Base-by-base conservation (phyloP, 37 sponge, comb jelly and placozoan species). In the Amphimedon queenslandica region DNA sequence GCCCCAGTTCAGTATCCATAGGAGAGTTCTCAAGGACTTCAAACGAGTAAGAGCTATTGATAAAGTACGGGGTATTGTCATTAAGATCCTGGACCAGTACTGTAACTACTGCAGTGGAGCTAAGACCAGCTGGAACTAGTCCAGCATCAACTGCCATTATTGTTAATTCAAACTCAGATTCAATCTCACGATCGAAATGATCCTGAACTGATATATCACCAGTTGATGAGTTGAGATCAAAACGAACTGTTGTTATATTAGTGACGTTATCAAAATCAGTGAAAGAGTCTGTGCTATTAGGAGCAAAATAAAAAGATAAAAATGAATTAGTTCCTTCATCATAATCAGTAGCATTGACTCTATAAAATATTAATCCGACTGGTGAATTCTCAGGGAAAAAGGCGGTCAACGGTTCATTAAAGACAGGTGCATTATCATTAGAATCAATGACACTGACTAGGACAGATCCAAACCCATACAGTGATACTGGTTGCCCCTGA, bases 91-190 rank as follows among this genome's bases (percentile, higher is more conserved):
- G 20, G 5, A 89, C 58, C 4, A 20, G 25, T 1, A 89, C 64
- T 23, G 27, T 4, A 4, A 89, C 72, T 4, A 67, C 69, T 20
- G 84, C 76, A 21, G 76, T 47, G 13, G 76, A 67, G 0, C 76
- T 80, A 0, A 82, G 71, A 0, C 77, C 64, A 40, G 21, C 24
- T 16, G 77, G 78, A 0, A 84, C 71, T 10, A 71, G 40, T 8
- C 90, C 90, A 23, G 25, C 72, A 56, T 90, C 90, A 2, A 80
- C 69, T 16, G 90, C 90, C 38, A 80, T 57, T 2, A 90, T 66
- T 21, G 47, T 43, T 23, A 90, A 33, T 18, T 68, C 11, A 10
- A 84, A 23, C 2, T 29, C 40, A 28, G 69, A 67, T 39, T 73
- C 81, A 11, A 65, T 60, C 58, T 90, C 90, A 32, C 85, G 55